A percentile compares a stretch with the other conserved stretches of the same genome.
Conservation (phyloP, 2,797 vertebrate species). For the Pipistrellus kuhlii region DNA sequence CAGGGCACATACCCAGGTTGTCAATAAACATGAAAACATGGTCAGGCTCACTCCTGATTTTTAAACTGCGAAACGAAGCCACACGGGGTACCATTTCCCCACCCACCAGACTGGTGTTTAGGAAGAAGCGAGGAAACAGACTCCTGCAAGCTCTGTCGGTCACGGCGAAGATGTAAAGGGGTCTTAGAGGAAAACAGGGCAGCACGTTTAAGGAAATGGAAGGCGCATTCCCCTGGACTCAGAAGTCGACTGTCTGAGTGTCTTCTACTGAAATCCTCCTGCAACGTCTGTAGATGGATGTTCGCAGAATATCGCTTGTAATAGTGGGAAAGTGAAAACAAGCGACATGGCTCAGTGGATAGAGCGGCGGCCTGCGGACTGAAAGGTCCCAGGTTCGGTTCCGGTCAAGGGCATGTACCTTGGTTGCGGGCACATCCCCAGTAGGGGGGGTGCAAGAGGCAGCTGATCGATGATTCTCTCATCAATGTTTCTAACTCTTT, state of each 20-base stretch:
- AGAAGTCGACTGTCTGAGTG: neutral
- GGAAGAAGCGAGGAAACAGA: conserved; percentile 1
- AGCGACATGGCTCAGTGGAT: no score
- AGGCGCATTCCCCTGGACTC: neutral
- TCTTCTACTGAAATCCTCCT: neutral
- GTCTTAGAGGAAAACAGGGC: neutral
- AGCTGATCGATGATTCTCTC: no score
- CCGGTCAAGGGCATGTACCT: no score
- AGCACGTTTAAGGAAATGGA: neutral
- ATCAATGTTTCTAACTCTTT: no score
- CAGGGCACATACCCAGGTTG: neutral
- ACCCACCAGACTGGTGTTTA: neutral
- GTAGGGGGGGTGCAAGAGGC: no score
- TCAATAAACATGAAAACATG: neutral
- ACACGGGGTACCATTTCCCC: neutral
- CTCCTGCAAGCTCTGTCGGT: neutral
- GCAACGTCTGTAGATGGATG: neutral
- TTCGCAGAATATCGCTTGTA: neutral
- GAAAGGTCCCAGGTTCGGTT: no score
- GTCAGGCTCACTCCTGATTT: neutral
- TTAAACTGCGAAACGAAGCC: neutral
- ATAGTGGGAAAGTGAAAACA: neutral
- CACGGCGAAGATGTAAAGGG: neutral
- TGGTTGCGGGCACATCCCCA: no score
- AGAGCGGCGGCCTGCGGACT: no score